Evolutionary conservation across 2,888 invertebrate genomes (phyloP).

Genomic region (Spodoptera picta): DNA sequence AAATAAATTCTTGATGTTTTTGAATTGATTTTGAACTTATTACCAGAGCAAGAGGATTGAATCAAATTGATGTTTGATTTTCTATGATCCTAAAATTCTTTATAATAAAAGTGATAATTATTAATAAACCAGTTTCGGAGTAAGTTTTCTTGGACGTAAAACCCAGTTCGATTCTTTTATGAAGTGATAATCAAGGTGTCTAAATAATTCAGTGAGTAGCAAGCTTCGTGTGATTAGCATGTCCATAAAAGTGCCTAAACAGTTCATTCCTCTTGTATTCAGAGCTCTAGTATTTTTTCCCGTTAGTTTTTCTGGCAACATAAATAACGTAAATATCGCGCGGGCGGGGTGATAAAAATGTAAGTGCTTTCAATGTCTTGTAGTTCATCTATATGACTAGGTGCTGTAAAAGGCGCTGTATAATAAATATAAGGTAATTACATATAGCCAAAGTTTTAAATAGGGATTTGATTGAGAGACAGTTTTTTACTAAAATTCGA

Average conservation of each 20-base stretch:
- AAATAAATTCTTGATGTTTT: not conserved
- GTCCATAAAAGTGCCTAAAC: conserved; percentile 23
- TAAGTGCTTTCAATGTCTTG: conserved; percentile 46
- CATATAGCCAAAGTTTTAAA: conserved; percentile 7
- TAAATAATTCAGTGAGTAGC: conserved; percentile 8
- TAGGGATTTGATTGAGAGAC: conserved; percentile 5
- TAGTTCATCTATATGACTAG: conserved; percentile 41
- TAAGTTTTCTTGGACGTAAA: not conserved
- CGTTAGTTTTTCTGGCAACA: conserved; percentile 38
- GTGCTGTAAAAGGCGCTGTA: conserved; percentile 22
- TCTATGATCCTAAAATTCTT: not conserved
- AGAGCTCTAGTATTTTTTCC: conserved; percentile 35
- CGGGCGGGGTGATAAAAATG: conserved; percentile 40
- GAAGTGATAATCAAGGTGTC: conserved; percentile 10
- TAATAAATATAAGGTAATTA: conserved; percentile 15
- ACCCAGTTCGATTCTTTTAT: not conserved
- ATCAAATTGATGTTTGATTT: not conserved
- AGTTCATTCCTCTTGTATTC: conserved; percentile 44
- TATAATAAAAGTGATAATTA: not conserved
- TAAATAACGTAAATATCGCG: conserved; percentile 20
- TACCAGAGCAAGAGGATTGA: not conserved
- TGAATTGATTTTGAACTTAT: not conserved
- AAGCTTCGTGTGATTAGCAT: conserved; percentile 13
- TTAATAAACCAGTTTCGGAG: not conserved
- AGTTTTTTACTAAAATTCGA: too few species aligned